phyloP scores from a whole-genome alignment of 1,140 invertebrate species.

The Phenacoccus solenopsis region DNA sequence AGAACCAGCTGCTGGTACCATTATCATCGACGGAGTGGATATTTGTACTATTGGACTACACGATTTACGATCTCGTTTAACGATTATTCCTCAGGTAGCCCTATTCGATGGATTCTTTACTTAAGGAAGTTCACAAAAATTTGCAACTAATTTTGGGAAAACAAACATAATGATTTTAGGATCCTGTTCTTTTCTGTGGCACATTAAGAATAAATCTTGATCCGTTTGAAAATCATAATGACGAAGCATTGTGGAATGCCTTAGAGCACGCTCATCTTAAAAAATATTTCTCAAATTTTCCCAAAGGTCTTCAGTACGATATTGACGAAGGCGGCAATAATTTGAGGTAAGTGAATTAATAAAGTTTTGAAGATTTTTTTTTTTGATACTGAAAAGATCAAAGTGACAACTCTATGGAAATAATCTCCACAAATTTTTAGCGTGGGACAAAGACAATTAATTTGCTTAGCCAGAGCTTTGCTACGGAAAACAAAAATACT shows the following conservation, averaged over 20 bases:
- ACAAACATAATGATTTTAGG: slow-evolving; percentile 35
- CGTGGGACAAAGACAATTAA: slow-evolving; percentile 62
- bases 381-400: not conserved
- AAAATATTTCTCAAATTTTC: slow-evolving; percentile 52
- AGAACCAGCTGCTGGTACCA: slow-evolving; percentile 46
- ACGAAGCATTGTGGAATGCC: slow-evolving; percentile 46
- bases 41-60: slow-evolving; percentile 38
- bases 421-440: too few relatives aligned
- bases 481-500: slow-evolving; percentile 60
- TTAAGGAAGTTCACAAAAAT: not conserved
- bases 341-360: slow-evolving; percentile 41
- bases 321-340: slow-evolving; percentile 80
- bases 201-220: slow-evolving; percentile 49
- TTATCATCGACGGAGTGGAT: slow-evolving; percentile 55
- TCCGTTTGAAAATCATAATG: slow-evolving; percentile 45
- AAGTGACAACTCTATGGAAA: slow-evolving; percentile 28
- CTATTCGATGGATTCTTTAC: too few relatives aligned
- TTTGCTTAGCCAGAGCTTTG: slow-evolving; percentile 65
- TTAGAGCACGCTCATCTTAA: slow-evolving; percentile 39
- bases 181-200: slow-evolving; percentile 50
- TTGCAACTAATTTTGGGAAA: not conserved
- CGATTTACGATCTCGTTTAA: slow-evolving; percentile 51
- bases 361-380: not conserved
- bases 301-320: slow-evolving; percentile 60
- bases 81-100: slow-evolving; percentile 45